A percentile compares a stretch with the other conserved stretches of the same genome.
Evolutionary conservation across 2,797 vertebrate species (phyloP).

Genomic region (Spinus olivaceus): DNA sequence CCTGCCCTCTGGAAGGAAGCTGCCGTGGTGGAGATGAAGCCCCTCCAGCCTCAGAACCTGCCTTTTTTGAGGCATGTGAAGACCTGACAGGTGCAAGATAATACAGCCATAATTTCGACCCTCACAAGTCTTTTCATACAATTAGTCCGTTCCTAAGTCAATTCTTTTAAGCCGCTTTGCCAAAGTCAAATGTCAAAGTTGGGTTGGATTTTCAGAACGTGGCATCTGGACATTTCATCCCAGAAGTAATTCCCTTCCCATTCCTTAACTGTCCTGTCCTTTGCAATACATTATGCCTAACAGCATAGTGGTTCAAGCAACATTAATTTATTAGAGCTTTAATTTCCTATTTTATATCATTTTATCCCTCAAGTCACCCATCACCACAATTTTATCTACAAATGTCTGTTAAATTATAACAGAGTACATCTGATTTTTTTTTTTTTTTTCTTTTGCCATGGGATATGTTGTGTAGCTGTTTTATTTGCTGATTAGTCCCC

Average conservation of each 20-base stretch:
- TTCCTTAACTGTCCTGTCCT: neutral
- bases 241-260: conserved; percentile 1
- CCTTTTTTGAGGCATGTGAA: neutral
- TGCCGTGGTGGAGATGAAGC: neutral
- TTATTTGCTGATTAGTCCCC: neutral
- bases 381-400: conserved; percentile 29
- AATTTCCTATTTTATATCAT: conserved; percentile 15
- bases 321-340: conserved; percentile 47
- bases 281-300: neutral
- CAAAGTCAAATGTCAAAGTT: neutral
- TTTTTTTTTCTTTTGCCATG: neutral
- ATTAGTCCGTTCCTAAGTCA: neutral
- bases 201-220: neutral
- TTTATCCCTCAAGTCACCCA: conserved; percentile 41
- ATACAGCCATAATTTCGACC: neutral
- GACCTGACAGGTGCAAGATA: neutral
- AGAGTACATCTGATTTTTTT: neutral
- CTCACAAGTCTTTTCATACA: neutral
- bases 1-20: neutral
- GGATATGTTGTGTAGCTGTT: neutral
- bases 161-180: neutral
- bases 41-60: neutral
- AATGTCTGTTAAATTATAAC: conserved; percentile 35
- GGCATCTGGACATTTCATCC: neutral
- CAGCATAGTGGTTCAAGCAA: conserved; percentile 15